Conservation (phyloP, 2,797 vertebrate genomes). For the Enteromius treurensis region DNA sequence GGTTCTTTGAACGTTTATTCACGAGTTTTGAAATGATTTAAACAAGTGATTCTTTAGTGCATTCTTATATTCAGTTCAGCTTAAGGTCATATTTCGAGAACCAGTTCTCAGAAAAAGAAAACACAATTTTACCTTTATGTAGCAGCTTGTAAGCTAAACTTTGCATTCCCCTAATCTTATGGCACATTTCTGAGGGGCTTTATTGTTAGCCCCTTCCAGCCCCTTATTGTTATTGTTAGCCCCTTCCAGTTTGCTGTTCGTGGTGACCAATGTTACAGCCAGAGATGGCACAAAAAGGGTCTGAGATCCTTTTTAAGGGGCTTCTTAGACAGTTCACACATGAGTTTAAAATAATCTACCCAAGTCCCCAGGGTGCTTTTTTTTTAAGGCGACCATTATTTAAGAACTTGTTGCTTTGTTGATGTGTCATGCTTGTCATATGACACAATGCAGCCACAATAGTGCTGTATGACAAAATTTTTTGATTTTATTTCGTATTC, state of each 20-base stretch:
- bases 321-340: no score
- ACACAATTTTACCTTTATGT: neutral
- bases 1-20: neutral
- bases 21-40: neutral
- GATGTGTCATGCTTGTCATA: no score
- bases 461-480: no score
- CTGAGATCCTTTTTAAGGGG: slow-evolving; percentile 35
- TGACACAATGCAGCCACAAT: no score
- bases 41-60: neutral
- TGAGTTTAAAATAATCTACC: no score
- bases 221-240: neutral
- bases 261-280: slow-evolving; percentile 3
- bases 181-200: slow-evolving; percentile 10
- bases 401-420: no score
- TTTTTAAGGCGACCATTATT: no score
- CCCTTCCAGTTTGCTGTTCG: slow-evolving; percentile 4
- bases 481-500: no score
- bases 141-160: neutral
- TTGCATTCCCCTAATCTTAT: neutral
- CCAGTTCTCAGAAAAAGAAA: no score
- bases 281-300: slow-evolving; percentile 28
- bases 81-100: neutral
- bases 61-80: neutral
- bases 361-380: no score
- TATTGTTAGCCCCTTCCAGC: neutral